These are phyloP conservation scores for Laothoe populi DNA, from an alignment of 2,888 invertebrate genomes.

Conservation along the genomic window DNA sequence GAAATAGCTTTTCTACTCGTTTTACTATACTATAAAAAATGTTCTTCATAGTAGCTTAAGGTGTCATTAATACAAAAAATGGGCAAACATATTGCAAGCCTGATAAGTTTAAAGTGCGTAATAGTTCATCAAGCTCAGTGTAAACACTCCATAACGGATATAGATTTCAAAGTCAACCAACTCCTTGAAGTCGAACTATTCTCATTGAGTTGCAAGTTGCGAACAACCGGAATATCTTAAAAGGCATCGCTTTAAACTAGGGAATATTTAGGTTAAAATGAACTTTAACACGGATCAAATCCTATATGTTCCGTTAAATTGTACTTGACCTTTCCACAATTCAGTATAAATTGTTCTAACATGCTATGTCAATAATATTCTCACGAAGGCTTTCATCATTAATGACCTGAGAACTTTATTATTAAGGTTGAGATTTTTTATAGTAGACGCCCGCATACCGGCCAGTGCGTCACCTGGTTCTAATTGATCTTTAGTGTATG, in stretches of 20 bases:
- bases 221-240: neutral
- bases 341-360: neutral
- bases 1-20: too few relatives aligned
- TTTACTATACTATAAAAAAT: too few relatives aligned
- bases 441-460: too few relatives aligned
- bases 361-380: neutral
- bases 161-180: neutral
- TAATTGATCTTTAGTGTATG: too few relatives aligned
- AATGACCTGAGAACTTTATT: too few relatives aligned
- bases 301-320: neutral
- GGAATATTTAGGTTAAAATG: neutral
- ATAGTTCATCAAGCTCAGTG: neutral
- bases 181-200: neutral
- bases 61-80: too few relatives aligned
- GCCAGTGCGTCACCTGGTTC: too few relatives aligned
- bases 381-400: too few relatives aligned
- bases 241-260: neutral
- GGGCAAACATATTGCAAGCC: too few relatives aligned
- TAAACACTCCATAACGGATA: neutral
- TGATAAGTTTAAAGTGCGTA: too few relatives aligned
- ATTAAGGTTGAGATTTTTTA: too few relatives aligned
- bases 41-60: too few relatives aligned
- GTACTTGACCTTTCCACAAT: neutral
- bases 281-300: neutral
- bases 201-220: neutral